Conservation (phyloP, 2,113 vertebrate genomes). For the Camelus dromedarius region DNA sequence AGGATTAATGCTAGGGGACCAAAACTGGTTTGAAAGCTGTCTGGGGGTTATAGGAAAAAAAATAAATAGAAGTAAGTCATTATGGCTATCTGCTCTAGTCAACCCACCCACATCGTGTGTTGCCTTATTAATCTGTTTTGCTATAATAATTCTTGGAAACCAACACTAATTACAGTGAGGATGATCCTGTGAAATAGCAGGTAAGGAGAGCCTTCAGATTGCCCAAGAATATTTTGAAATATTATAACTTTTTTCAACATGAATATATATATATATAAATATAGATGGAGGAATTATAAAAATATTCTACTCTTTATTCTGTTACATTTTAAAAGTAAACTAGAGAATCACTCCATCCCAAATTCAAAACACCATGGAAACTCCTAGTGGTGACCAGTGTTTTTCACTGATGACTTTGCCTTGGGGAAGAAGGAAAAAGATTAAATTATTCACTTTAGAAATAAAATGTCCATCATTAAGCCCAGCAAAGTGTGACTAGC, state of each 20-base stretch:
- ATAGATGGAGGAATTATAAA: background rate
- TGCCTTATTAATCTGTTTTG: background rate
- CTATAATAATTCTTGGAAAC: background rate
- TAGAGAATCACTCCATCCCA: background rate
- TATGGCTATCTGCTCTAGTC: background rate
- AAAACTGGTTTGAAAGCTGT: background rate
- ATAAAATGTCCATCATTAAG: constrained; percentile 20
- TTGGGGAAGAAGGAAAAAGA: background rate
- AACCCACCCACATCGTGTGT: background rate
- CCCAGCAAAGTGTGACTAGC: background rate
- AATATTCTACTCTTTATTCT: background rate
- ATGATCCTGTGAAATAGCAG: background rate
- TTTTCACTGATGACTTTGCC: background rate
- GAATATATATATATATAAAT: background rate
- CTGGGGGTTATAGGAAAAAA: background rate
- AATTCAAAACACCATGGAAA: background rate
- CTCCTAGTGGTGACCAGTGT: background rate
- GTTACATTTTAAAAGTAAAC: background rate
- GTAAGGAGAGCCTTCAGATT: background rate
- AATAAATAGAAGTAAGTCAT: background rate
- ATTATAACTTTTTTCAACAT: background rate
- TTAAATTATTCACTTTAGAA: constrained; percentile 25
- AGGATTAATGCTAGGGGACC: background rate
- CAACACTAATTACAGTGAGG: background rate
- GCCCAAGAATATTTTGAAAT: constrained; percentile 8